Evolutionary conservation across 2,888 invertebrate genomes (phyloP), one percentile per base, ranked within the genome.

Genomic region (Rotaria sp.): DNA sequence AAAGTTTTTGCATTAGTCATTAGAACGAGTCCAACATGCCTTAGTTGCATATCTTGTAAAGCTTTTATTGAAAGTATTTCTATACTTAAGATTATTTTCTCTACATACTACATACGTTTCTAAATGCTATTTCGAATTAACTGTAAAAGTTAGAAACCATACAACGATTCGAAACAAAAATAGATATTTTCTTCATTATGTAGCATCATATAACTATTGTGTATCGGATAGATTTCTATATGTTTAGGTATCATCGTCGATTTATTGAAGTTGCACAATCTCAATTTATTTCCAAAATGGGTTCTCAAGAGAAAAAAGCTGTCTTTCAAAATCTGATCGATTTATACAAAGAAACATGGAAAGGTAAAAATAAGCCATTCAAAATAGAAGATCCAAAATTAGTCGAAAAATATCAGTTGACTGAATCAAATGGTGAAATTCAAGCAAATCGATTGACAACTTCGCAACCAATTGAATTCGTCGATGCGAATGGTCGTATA

Each of bases 261-360:
- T 86, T 86, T 30, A 86, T 86, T 85, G 86, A 86, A 85, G 86
- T 86, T 2, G 84, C 86, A 21, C 75, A 86, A 30, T 26, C 41
- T 74, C 52, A 67, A 50, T 86, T 85, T 80, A 74, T 85, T 35
- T 50, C 84, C 1, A 85, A 86, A 75, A 13, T 86, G 48, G 26
- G 35, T 21, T 15, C 21, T 45, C n/a, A 15, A 8, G 48, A 84
- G 30, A 48, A 75, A 50, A 52, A 21, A 48, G 18, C 11, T 30
- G 18, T 86, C 2, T 86, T 86, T 80, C 45, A 52, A 55, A 86
- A 86, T 50, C 38, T 86, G 35, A 30, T 84, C 15, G 86, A 86
- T 55, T 84, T 85, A 67, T 86, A 84, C 30, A 86, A 84, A 41
- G 86, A 85, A 75, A 86, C 84, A 52, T 86, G 86, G 86, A 85